Conservation (phyloP, 2,888 invertebrate species). For the Conchocele bisecta region DNA sequence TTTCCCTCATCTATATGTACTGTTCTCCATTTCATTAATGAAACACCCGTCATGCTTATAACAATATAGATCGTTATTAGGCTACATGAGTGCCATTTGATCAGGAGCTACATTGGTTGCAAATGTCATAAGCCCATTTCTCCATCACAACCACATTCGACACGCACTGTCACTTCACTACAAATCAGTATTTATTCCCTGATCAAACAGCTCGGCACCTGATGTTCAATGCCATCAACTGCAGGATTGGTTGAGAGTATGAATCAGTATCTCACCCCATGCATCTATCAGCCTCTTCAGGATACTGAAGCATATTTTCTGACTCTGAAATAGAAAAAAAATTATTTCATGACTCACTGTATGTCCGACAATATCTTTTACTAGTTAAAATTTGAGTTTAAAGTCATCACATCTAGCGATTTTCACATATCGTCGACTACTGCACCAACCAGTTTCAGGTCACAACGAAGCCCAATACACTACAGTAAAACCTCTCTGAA, state of each 20-base stretch:
- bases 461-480: no score
- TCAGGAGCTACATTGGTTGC: no score
- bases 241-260: not conserved
- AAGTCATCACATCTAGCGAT: no score
- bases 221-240: not conserved
- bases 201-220: not conserved
- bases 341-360: not conserved
- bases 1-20: not conserved
- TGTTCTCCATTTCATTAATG: not conserved
- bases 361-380: no score
- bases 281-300: constrained; percentile 83
- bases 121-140: no score
- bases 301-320: constrained; percentile 84
- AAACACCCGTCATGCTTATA: no score
- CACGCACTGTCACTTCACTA: not conserved
- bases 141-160: not conserved
- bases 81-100: no score
- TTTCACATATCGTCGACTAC: no score
- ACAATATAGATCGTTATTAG: no score
- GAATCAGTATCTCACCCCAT: constrained; percentile 81
- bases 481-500: no score
- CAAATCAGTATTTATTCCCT: not conserved
- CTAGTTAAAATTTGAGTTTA: no score
- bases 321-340: constrained; percentile 79
- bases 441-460: no score